These are phyloP conservation scores for Eidolon dupreanum DNA, from an alignment of 2,797 vertebrate species.

Conservation along the genomic window DNA sequence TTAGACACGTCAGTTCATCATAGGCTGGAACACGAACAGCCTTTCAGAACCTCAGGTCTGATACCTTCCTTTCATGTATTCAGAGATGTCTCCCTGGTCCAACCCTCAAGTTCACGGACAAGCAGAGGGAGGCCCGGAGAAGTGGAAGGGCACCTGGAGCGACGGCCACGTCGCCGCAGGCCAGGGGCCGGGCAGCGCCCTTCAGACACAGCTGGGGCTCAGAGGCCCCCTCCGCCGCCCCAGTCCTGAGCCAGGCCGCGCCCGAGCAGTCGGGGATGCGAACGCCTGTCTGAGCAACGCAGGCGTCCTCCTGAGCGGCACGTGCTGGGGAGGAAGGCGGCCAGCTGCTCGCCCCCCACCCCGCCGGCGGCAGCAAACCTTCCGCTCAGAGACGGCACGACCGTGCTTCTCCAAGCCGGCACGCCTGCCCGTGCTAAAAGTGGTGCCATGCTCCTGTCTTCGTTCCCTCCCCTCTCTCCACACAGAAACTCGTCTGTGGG, in stretches of 20 bases:
- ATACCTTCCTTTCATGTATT: too few relatives aligned
- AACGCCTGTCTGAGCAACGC: constrained; percentile 47
- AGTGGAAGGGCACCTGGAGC: background rate
- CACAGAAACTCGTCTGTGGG: constrained; percentile 28
- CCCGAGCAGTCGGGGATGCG: background rate
- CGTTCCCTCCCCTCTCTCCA: background rate
- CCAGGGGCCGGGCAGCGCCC: background rate
- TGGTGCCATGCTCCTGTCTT: background rate
- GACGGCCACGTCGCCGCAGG: rapidly evolving
- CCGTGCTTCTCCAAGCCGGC: constrained; percentile 46
- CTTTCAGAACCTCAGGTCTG: background rate
- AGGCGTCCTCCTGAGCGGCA: constrained; percentile 38
- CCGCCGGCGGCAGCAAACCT: constrained; percentile 67
- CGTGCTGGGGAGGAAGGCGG: constrained; percentile 47
- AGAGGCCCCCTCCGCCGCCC: rapidly evolving
- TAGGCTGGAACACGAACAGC: background rate
- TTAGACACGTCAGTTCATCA: too few relatives aligned
- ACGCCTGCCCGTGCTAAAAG: constrained; percentile 53
- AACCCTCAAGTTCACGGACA: background rate
- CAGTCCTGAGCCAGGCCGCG: background rate
- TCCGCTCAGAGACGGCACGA: constrained; percentile 55
- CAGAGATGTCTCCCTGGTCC: background rate
- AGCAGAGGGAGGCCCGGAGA: background rate
- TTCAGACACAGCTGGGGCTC: background rate
- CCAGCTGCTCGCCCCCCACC: constrained; percentile 52